Evolutionary conservation across 1,140 invertebrate species (phyloP).

Genomic region (Drosophila parabipectinata): DNA sequence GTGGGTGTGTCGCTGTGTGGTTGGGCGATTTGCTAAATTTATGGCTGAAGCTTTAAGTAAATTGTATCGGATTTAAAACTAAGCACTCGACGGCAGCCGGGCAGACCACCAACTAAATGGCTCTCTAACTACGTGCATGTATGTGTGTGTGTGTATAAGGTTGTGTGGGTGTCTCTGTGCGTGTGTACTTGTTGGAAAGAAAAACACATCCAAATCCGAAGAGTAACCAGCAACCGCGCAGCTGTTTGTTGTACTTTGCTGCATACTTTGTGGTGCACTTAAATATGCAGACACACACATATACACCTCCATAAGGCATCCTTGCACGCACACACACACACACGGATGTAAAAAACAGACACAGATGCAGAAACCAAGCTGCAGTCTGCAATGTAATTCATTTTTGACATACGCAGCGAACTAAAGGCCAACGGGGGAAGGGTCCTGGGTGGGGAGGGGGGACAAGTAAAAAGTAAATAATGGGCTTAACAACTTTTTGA

Average conservation of each 20-base stretch:
- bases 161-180: conserved; percentile 6
- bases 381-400: conserved; percentile 71
- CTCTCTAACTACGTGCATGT: conserved; percentile 25
- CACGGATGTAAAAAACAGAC: not conserved
- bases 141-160: not conserved
- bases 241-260: conserved; percentile 75
- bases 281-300: conserved; percentile 67
- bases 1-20: conserved; percentile 10
- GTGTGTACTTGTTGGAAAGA: conserved; percentile 14
- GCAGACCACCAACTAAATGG: conserved; percentile 70
- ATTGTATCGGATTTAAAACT: conserved; percentile 72
- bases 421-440: not conserved
- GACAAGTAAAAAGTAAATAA: not conserved
- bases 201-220: conserved; percentile 58
- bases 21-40: conserved; percentile 49
- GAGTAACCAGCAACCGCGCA: conserved; percentile 50
- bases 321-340: conserved; percentile 6
- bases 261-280: conserved; percentile 74
- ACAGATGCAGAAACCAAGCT: conserved; percentile 37
- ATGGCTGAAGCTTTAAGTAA: conserved; percentile 65
- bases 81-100: conserved; percentile 53
- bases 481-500: not conserved
- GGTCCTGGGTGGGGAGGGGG: not conserved
- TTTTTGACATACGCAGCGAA: conserved; percentile 59
- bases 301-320: conserved; percentile 26